Percentiles rank a stretch among this genome's conserved stretches.
Evolutionary conservation across 2,888 invertebrate species (phyloP).

Genomic region (Paralinhomoeus sp.): DNA sequence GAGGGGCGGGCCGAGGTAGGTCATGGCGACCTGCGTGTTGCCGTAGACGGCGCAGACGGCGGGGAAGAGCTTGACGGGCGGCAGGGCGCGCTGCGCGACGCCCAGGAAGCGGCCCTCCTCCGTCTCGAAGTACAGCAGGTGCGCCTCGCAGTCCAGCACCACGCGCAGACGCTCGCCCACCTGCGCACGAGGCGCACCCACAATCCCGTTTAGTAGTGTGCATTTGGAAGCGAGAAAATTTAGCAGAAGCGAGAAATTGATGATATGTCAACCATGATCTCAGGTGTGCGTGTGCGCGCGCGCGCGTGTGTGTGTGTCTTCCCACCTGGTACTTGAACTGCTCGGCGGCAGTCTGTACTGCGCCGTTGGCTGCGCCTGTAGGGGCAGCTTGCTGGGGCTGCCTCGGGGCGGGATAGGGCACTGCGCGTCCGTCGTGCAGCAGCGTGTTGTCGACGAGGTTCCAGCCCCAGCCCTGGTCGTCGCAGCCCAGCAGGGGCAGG

Average conservation of each 20-base stretch:
- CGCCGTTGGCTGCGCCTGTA: no score
- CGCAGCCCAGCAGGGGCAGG: slow-evolving; percentile 72
- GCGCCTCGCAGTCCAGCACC: slow-evolving; percentile 89
- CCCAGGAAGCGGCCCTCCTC: slow-evolving; percentile 95
- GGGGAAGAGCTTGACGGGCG: slow-evolving; percentile 73
- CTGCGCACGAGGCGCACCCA: slow-evolving; percentile 32
- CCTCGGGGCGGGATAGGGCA: no score
- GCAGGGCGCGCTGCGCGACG: slow-evolving; percentile 82
- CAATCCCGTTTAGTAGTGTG: not conserved
- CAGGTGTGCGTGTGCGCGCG: no score
- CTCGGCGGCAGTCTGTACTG: not conserved
- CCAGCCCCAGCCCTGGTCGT: slow-evolving; percentile 98
- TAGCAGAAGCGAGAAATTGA: no score
- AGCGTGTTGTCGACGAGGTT: slow-evolving; percentile 92
- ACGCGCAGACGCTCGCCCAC: slow-evolving; percentile 89
- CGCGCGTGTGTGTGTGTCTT: not conserved
- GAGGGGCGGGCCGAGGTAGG: slow-evolving; percentile 80
- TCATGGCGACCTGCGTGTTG: slow-evolving; percentile 97
- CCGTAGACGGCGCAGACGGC: slow-evolving; percentile 95
- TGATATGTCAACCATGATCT: not conserved
- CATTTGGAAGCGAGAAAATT: no score
- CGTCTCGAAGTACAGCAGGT: slow-evolving; percentile 75
- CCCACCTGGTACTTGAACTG: not conserved
- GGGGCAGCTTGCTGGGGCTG: no score
- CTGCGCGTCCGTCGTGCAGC: slow-evolving; percentile 78